phyloP scores from a whole-genome alignment of 2,797 vertebrate species.

The Picus viridis region DNA sequence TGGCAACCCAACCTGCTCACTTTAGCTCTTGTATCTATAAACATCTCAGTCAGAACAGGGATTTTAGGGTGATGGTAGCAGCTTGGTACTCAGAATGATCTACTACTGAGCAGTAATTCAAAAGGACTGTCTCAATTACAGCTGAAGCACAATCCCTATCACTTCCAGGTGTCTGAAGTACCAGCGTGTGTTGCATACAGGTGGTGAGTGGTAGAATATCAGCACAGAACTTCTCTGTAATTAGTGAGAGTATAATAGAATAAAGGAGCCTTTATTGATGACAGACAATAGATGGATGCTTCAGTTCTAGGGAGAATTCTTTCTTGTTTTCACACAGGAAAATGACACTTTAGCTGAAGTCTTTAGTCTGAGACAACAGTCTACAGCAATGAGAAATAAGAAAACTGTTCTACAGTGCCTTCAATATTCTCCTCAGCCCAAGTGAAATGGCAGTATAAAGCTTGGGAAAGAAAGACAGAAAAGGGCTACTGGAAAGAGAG shows the following conservation, averaged over 20 bases:
- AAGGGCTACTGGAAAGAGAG: neutral
- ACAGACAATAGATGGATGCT: neutral
- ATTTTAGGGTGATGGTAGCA: neutral
- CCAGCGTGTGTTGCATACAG: neutral
- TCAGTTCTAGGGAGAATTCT: neutral
- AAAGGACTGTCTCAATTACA: constrained; percentile 3
- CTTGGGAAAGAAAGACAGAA: neutral
- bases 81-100: neutral
- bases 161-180: neutral
- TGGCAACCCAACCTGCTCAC: neutral
- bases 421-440: no score
- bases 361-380: neutral
- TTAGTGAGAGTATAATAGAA: constrained; percentile 3
- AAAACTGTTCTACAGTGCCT: neutral
- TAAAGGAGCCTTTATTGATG: neutral
- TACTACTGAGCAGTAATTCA: neutral
- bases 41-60: neutral
- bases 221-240: neutral
- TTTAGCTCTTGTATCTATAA: neutral
- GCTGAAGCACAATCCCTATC: neutral
- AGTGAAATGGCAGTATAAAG: neutral
- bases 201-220: neutral
- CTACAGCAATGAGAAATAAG: neutral
- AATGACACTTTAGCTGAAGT: constrained; percentile 15
- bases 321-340: neutral